phyloP scores from a whole-genome alignment of 2,888 invertebrate genomes.

The Chrysina gloriosa region DNA sequence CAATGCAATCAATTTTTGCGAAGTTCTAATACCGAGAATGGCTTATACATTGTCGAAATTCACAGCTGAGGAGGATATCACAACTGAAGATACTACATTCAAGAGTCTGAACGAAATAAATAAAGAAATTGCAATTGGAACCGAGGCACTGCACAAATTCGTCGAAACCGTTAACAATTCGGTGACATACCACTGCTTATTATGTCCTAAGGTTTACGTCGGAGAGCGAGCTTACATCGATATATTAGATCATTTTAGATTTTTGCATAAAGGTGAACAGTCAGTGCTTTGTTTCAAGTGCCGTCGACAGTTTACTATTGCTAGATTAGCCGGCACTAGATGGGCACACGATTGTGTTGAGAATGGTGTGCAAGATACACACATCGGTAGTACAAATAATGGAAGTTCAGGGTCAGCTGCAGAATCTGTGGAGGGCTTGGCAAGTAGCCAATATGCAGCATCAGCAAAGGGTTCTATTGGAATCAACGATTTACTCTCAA shows the following conservation, averaged over 20 bases:
- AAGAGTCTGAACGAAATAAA: constrained; percentile 38
- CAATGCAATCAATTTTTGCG: constrained; percentile 44
- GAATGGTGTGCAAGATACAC: background rate
- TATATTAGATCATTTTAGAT: constrained; percentile 42
- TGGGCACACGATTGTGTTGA: constrained; percentile 46
- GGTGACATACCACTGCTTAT: constrained; percentile 43
- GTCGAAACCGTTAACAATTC: constrained; percentile 42
- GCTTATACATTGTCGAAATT: constrained; percentile 42
- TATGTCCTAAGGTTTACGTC: constrained; percentile 40
- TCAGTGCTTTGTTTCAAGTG: constrained; percentile 45
- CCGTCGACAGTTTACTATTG: constrained; percentile 35
- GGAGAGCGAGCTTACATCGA: constrained; percentile 33
- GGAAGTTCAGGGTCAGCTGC: background rate
- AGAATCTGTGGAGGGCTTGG: background rate
- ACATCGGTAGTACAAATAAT: background rate
- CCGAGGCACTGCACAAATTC: constrained; percentile 21
- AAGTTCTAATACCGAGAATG: constrained; percentile 44
- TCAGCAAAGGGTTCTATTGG: too few species aligned
- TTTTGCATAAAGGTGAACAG: constrained; percentile 43
- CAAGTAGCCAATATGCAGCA: too few species aligned
- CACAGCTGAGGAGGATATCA: constrained; percentile 39
- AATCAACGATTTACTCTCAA: constrained; percentile 10
- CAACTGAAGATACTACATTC: constrained; percentile 30
- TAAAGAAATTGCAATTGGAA: constrained; percentile 1
- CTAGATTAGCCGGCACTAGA: constrained; percentile 32